Conservation (phyloP, 1,140 invertebrate species). For the Drosophila ambigua region DNA sequence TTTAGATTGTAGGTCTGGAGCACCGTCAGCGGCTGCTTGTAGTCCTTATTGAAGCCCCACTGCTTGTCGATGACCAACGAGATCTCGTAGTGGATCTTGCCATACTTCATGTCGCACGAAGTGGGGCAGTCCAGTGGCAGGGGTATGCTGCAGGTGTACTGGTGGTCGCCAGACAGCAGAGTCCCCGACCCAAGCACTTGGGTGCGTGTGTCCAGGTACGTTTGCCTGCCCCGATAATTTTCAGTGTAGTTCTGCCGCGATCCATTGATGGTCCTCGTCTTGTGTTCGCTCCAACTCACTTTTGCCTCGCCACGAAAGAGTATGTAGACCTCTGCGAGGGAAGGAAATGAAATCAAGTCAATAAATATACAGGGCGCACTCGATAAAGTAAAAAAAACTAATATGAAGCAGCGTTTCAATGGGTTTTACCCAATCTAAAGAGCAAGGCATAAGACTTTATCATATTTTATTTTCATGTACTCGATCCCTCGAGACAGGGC, state of each 20-base stretch:
- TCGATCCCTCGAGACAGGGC: no score
- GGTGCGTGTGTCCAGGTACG: slow-evolving; percentile 51
- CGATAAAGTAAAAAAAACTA: background rate
- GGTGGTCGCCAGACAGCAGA: slow-evolving; percentile 60
- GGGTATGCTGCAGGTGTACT: slow-evolving; percentile 66
- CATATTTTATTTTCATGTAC: no score
- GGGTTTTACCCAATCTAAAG: no score
- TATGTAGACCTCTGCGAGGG: slow-evolving; percentile 59
- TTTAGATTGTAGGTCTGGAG: slow-evolving; percentile 90
- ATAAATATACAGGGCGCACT: no score
- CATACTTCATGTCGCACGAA: slow-evolving; percentile 89
- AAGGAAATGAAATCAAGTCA: background rate
- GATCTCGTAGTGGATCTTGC: slow-evolving; percentile 88
- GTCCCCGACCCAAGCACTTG: slow-evolving; percentile 49
- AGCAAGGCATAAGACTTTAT: no score
- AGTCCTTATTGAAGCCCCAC: slow-evolving; percentile 90
- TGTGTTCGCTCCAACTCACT: slow-evolving; percentile 64
- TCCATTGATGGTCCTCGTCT: slow-evolving; percentile 37
- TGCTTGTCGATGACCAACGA: slow-evolving; percentile 88
- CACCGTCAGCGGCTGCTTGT: slow-evolving; percentile 89
- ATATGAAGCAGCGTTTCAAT: background rate
- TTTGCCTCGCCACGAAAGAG: slow-evolving; percentile 68
- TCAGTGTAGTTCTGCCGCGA: slow-evolving; percentile 48
- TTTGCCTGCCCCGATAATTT: slow-evolving; percentile 52
- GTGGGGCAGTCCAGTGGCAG: slow-evolving; percentile 86